Evolutionary conservation across 2,888 invertebrate species (phyloP).

Genomic region (Drosophila multiciliata): DNA sequence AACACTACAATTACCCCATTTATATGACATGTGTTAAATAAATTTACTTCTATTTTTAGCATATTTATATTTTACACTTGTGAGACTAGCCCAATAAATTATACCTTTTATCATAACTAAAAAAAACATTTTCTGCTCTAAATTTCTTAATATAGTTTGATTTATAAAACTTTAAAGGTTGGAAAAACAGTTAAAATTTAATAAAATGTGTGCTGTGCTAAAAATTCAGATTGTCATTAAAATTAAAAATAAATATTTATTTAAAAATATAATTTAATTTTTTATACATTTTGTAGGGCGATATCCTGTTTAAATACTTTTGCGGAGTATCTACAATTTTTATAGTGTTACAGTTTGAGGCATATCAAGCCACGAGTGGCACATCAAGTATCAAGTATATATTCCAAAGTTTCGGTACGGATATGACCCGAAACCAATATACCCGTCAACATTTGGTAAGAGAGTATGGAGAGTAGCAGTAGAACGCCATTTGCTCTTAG

Average conservation of each 20-base stretch:
- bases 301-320: neutral
- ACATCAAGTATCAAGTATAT: neutral
- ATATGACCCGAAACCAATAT: neutral
- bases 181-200: too few relatives aligned
- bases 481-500: slow-evolving; percentile 34
- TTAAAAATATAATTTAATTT: too few relatives aligned
- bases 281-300: too few relatives aligned
- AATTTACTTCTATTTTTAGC: neutral
- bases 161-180: too few relatives aligned
- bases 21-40: too few relatives aligned
- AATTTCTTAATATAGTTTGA: too few relatives aligned
- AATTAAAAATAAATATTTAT: neutral
- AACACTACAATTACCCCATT: neutral
- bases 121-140: neutral
- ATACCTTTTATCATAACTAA: neutral
- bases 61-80: neutral
- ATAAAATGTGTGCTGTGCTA: too few relatives aligned
- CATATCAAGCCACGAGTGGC: neutral
- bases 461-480: neutral
- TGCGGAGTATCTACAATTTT: neutral
- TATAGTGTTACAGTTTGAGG: too few relatives aligned
- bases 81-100: neutral
- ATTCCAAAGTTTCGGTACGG: neutral
- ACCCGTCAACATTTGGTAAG: neutral
- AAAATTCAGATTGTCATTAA: neutral